Base-by-base conservation (phyloP, 2,888 invertebrate genomes). In the Lapara coniferarum region DNA sequence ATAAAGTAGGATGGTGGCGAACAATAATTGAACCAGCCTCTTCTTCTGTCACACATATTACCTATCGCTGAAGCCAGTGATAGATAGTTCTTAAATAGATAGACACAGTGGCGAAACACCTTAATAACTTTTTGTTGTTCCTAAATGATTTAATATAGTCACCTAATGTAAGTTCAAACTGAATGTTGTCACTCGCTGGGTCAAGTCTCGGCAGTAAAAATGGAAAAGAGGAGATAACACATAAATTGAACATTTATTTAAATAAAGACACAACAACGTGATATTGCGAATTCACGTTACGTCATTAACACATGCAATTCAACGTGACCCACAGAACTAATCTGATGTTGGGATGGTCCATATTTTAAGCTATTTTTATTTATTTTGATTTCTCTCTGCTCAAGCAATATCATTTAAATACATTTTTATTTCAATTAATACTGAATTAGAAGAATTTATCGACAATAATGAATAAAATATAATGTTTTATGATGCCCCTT, bases 241-340 rank as follows among this genome's bases (percentile, higher is more conserved):
- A n/a, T n/a, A n/a, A 44, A 46, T 44, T 5, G 7, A 16, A 14
- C 10, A 57, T 25, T 7, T 4, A 59, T 16, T 16, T 59, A 46
- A n/a, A 46, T n/a, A 16, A 46, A 10, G 5, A 46, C 7, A 37
- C 4, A n/a, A 12, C 16, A 59, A 46, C 59, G n/a, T 59, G 59
- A 46, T 46, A 46, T 46, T n/a, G 16, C 6, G n/a, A 59, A 59
- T 46, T 46, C 44, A 16, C 59, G 14, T 14, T n/a, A 16, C 59
- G 16, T 44, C 44, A 46, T 16, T n/a, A 16, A 12, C 59, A 59
- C 59, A 46, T 59, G 59, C 44, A 59, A 46, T 16, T 59, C 16
- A 59, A 59, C 59, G 59, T 46, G 59, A 59, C 59, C 59, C 37
- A 6, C 37, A 37, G 37, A 5, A 56, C 56, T 10, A 16, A 44